phyloP scores from a whole-genome alignment of 2,888 invertebrate genomes.

The Brenthis ino region DNA sequence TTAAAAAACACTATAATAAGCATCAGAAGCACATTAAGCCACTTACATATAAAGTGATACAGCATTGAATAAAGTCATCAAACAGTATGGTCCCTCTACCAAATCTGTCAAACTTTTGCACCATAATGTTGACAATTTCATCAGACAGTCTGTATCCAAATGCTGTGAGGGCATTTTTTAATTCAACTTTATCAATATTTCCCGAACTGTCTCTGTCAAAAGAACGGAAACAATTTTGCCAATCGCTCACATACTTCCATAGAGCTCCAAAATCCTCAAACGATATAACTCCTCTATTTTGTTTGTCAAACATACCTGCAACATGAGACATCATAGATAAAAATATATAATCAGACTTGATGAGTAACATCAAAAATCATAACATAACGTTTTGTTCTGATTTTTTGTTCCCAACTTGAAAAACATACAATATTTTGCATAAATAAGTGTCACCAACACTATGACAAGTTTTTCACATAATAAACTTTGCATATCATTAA shows the following conservation, averaged over 20 bases:
- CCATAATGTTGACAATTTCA: constrained; percentile 88
- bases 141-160: constrained; percentile 96
- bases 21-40: constrained; percentile 22
- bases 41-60: constrained; percentile 95
- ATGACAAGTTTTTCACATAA: no score
- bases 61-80: constrained; percentile 99
- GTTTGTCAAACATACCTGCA: constrained; percentile 95
- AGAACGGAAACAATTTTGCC: constrained; percentile 97
- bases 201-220: constrained; percentile 97
- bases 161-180: constrained; percentile 93
- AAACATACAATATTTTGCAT: no score
- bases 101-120: constrained; percentile 96
- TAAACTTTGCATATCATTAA: no score
- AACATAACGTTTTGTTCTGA: no score
- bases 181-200: constrained; percentile 94
- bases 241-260: constrained; percentile 99
- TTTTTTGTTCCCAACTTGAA: no score
- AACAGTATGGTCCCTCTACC: constrained; percentile 96
- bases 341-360: not conserved
- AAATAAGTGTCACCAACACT: no score
- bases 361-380: no score
- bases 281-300: constrained; percentile 93
- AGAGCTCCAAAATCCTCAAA: constrained; percentile 97
- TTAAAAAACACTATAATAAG: not conserved
- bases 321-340: constrained; percentile 22